Evolutionary conservation across 1,140 invertebrate species (phyloP), one percentile per base, ranked within the genome.

Genomic region (Ericerus pela): DNA sequence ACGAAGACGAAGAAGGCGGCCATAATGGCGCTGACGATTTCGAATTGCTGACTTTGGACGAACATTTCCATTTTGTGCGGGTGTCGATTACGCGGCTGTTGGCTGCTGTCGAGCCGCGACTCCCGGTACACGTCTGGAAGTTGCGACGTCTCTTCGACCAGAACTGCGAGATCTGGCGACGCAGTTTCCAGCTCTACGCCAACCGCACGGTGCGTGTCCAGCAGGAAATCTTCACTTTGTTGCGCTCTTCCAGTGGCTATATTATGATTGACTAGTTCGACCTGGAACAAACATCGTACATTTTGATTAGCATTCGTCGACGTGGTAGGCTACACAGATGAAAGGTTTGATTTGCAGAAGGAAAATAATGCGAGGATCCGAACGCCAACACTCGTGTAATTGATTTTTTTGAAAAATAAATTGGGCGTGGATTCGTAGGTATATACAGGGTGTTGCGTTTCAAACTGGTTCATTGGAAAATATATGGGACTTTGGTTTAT

Each of bases 161-260:
- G 12, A 2, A 24, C 41, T 24, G 20, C 22, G 22, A 24, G 4
- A 47, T 47, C 41, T 14, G 41, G 41, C 4, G 41, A 14, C 4
- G 41, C 22, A 10, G 41, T 47, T 47, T 47, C 41, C 41, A 47
- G 26, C 26, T 47, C 41, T 12, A 47, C 41, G 41, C 20, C 41
- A 4, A 47, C 20, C 11, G 41, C 41, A 3, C 41, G 41, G 14
- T 47, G 41, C 2, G 41, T 47, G 14, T 47, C 41, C 41, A 47
- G 14, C 3, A 47, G 14, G 41, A 47, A 47, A 14, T 47, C 41
- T 24, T 47, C 41, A 24, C 41, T 47, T 47, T 47, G 41, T 47
- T 47, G 41, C 4, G 41, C 10, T 24, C 41, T 8, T 22, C 41
- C 41, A 22, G 41, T 47, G 11, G 41, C 16, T 47, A 5, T 3